Evolutionary conservation across 2,113 vertebrate genomes (phyloP).

Genomic region (Cyprinodon brontotheroides): DNA sequence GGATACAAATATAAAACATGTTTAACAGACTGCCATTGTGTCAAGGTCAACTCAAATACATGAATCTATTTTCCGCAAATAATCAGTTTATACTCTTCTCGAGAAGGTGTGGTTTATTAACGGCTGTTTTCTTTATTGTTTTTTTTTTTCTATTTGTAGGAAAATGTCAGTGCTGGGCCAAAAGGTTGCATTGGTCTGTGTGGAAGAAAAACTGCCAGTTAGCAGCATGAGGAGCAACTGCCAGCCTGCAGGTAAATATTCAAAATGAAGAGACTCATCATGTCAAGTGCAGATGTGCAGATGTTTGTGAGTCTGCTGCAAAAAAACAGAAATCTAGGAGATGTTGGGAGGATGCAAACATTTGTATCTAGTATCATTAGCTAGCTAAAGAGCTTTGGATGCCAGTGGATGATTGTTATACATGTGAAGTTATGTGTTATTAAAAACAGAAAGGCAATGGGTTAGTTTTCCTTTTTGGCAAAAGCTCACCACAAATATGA

Average conservation of each 20-base stretch:
- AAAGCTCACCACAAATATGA: neutral
- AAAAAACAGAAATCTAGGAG: conserved; percentile 2
- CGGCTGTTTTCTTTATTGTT: conserved; percentile 14
- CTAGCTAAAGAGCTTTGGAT: neutral
- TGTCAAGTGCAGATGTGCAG: neutral
- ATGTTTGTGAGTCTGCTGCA: neutral
- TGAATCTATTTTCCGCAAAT: conserved; percentile 5
- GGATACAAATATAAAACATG: conserved; percentile 15
- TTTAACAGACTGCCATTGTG: conserved; percentile 20
- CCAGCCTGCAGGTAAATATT: conserved; percentile 58
- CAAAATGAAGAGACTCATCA: neutral
- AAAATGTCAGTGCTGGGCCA: conserved; percentile 29
- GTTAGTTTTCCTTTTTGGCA: neutral
- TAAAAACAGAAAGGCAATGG: neutral
- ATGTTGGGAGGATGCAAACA: neutral
- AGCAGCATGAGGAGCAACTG: conserved; percentile 30
- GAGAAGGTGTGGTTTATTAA: neutral
- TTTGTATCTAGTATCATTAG: neutral
- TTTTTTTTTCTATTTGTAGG: conserved; percentile 57
- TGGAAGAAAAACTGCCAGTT: conserved; percentile 32
- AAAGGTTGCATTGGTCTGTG: conserved; percentile 23
- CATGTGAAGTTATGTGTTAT: conserved; percentile 21
- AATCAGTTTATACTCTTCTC: neutral
- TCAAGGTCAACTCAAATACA: conserved; percentile 42
- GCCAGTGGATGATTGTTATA: conserved; percentile 35